Percentiles rank a stretch among this genome's conserved stretches.
Evolutionary conservation across 1,140 invertebrate species (phyloP).

Genomic region (Asobara japonica): DNA sequence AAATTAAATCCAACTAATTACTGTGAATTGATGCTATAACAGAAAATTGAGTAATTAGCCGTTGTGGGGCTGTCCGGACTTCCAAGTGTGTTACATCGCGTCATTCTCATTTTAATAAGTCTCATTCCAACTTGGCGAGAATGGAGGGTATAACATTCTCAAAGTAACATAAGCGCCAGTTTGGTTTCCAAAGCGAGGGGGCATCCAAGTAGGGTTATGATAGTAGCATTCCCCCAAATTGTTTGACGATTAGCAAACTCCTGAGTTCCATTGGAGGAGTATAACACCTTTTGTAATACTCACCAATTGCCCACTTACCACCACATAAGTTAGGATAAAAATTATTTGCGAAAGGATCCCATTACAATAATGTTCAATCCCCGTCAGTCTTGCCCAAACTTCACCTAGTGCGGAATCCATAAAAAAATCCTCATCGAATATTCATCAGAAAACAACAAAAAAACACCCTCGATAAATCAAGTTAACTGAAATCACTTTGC

Average conservation of each 20-base stretch:
- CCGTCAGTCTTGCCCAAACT: too few relatives aligned
- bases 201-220: constrained; percentile 7
- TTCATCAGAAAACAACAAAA: neutral
- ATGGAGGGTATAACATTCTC: constrained; percentile 6
- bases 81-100: neutral
- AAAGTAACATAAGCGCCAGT: neutral
- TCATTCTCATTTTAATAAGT: constrained; percentile 18
- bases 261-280: neutral
- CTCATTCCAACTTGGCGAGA: neutral
- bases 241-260: constrained; percentile 8
- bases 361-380: neutral
- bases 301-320: neutral
- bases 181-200: neutral
- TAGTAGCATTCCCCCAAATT: neutral
- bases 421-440: neutral
- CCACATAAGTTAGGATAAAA: neutral
- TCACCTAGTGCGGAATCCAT: neutral
- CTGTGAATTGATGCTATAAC: neutral
- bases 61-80: constrained; percentile 4
- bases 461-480: neutral
- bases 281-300: neutral
- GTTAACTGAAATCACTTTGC: neutral
- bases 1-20: neutral
- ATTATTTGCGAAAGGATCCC: neutral
- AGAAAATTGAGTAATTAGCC: neutral